Evolutionary conservation across 2,113 vertebrate species (phyloP).

Genomic region (Saccopteryx bilineata): DNA sequence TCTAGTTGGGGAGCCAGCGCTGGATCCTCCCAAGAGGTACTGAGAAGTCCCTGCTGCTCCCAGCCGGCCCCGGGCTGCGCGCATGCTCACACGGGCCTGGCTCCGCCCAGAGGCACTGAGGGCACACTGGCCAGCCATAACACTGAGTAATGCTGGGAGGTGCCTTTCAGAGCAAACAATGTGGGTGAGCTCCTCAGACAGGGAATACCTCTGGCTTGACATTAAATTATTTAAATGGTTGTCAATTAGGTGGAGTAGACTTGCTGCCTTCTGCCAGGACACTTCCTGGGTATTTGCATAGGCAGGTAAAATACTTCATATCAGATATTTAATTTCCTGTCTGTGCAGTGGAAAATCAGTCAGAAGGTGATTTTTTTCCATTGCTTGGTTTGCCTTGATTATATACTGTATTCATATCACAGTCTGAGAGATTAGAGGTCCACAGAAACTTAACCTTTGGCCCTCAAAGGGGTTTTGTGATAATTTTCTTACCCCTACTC

Average conservation of each 20-base stretch:
- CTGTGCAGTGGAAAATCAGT: background rate
- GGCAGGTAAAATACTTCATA: slow-evolving; percentile 53
- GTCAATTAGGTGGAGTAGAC: slow-evolving; percentile 72
- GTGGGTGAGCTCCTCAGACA: slow-evolving; percentile 69
- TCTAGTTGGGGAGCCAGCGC: background rate
- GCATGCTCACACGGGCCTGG: slow-evolving; percentile 39
- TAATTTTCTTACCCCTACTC: background rate
- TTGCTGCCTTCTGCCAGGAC: slow-evolving; percentile 71
- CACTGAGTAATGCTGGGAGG: slow-evolving; percentile 78
- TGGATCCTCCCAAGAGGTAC: background rate
- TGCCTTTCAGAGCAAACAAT: slow-evolving; percentile 74
- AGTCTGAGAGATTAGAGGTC: background rate
- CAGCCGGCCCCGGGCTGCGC: background rate
- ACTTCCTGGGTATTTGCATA: slow-evolving; percentile 74
- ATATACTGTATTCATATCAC: background rate
- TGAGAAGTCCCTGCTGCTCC: background rate
- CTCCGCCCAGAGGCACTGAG: slow-evolving; percentile 20
- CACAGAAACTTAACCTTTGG: background rate
- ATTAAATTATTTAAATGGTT: slow-evolving; percentile 83
- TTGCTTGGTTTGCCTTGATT: background rate
- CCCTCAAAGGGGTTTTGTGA: slow-evolving; percentile 29
- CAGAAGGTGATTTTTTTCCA: background rate
- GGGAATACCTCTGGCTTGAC: slow-evolving; percentile 81
- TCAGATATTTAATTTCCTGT: slow-evolving; percentile 57
- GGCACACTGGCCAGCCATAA: slow-evolving; percentile 73